These are phyloP conservation scores for Dorcus hopei DNA, from an alignment of 2,888 invertebrate genomes.

Conservation along the genomic window DNA sequence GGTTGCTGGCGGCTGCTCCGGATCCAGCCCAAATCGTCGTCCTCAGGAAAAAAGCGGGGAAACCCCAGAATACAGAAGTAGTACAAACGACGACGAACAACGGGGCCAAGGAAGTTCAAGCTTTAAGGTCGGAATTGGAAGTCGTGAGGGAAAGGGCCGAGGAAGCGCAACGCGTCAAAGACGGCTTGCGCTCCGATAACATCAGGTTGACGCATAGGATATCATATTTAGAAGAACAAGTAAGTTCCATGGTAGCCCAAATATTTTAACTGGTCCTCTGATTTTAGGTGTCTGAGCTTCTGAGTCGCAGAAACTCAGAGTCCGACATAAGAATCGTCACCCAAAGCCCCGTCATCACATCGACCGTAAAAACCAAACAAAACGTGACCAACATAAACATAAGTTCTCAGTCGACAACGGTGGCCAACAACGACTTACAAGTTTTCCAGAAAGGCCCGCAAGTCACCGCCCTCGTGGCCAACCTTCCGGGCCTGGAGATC, in stretches of 20 bases:
- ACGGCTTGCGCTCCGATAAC: slow-evolving; percentile 71
- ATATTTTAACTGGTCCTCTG: not conserved
- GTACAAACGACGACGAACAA: slow-evolving; percentile 51
- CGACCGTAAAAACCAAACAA: slow-evolving; percentile 58
- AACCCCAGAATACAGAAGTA: slow-evolving; percentile 23
- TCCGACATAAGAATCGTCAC: slow-evolving; percentile 36
- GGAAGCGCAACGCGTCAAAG: slow-evolving; percentile 62
- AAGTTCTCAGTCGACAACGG: slow-evolving; percentile 56
- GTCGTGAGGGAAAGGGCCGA: slow-evolving; percentile 60
- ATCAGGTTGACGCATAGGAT: slow-evolving; percentile 82
- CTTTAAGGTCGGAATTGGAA: slow-evolving; percentile 58
- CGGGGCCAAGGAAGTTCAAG: slow-evolving; percentile 51
- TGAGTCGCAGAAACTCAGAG: slow-evolving; percentile 45
- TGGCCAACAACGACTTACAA: slow-evolving; percentile 28
- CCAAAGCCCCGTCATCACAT: slow-evolving; percentile 42
- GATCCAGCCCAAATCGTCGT: slow-evolving; percentile 65
- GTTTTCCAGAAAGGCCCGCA: slow-evolving; percentile 80
- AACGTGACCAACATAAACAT: slow-evolving; percentile 73
- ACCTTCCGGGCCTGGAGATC: slow-evolving; percentile 57
- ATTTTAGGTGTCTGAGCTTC: slow-evolving; percentile 49
- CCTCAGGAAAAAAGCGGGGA: slow-evolving; percentile 47
- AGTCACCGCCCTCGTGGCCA: slow-evolving; percentile 70
- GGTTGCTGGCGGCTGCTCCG: slow-evolving; percentile 60
- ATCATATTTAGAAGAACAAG: slow-evolving; percentile 86
- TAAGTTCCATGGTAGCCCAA: slow-evolving; percentile 46